Percentiles rank a stretch among this genome's conserved stretches.
phyloP scores from a whole-genome alignment of 2,797 vertebrate species.

The Myotis planiceps region DNA sequence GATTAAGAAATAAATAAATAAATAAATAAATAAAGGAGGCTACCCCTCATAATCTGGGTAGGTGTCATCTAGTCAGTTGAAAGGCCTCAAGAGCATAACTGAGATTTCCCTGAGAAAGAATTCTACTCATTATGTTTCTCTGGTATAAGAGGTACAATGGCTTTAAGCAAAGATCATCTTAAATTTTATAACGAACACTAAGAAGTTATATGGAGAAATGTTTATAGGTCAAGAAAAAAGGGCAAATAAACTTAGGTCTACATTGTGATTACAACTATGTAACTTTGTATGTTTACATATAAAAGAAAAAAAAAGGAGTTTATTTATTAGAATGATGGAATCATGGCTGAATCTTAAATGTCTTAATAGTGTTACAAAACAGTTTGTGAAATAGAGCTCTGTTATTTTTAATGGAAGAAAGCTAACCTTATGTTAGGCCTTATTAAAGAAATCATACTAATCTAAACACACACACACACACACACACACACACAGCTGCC shows the following conservation, averaged over 20 bases:
- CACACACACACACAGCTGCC: not conserved
- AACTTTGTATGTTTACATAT: not conserved
- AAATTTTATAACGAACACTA: conserved; percentile 28
- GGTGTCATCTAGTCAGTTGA: not conserved
- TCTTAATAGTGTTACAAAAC: not conserved
- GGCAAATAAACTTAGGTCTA: conserved; percentile 18
- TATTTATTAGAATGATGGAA: not conserved
- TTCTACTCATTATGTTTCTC: not conserved
- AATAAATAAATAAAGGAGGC: not conserved
- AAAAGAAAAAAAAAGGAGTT: not conserved
- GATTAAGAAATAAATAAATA: too few relatives aligned
- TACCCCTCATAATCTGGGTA: not conserved
- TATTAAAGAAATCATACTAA: conserved; percentile 45
- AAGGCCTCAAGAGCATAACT: conserved; percentile 27
- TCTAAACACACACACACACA: not conserved
- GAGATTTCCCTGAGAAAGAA: conserved; percentile 26
- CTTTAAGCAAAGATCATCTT: not conserved
- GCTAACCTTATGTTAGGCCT: not conserved
- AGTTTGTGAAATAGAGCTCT: not conserved
- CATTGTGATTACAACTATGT: not conserved
- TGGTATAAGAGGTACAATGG: not conserved
- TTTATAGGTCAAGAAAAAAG: conserved; percentile 21
- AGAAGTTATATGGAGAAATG: not conserved
- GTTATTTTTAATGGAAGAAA: conserved; percentile 17
- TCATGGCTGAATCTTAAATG: not conserved